These are phyloP conservation scores for Bellardia bayeri DNA, from an alignment of 2,888 invertebrate species.

Conservation along the genomic window DNA sequence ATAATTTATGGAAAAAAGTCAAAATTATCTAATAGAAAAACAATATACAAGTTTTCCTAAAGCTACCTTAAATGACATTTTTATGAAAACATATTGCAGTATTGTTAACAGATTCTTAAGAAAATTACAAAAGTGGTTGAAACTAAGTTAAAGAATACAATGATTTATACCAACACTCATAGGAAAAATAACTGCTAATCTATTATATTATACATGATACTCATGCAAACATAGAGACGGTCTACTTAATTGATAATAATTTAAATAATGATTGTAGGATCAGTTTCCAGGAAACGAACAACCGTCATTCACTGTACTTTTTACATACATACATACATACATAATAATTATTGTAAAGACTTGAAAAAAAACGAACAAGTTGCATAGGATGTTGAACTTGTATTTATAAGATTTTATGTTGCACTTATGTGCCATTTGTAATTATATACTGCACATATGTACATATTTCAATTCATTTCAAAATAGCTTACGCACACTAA, in stretches of 20 bases:
- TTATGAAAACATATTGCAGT: too few species aligned
- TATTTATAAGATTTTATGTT: not conserved
- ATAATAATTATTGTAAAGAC: not conserved
- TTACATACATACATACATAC: not conserved
- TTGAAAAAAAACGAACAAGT: slow-evolving; percentile 20
- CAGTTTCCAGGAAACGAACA: slow-evolving; percentile 33
- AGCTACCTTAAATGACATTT: too few species aligned
- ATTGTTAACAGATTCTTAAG: too few species aligned
- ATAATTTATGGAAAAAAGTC: too few species aligned
- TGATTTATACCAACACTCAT: too few species aligned
- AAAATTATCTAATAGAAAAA: too few species aligned
- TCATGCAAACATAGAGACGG: not conserved
- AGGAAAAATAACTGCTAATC: too few species aligned
- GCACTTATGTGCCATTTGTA: not conserved
- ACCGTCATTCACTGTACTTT: not conserved
- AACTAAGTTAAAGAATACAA: too few species aligned
- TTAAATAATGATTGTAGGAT: slow-evolving; percentile 17
- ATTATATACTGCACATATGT: slow-evolving; percentile 10
- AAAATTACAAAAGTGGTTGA: too few species aligned
- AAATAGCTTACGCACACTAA: slow-evolving; percentile 38
- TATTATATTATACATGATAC: not conserved
- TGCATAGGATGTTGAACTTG: slow-evolving; percentile 37
- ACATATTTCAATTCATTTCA: slow-evolving; percentile 42
- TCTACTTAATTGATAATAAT: not conserved
- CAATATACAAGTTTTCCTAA: too few species aligned